Percentiles rank a stretch among this genome's conserved stretches.
Evolutionary conservation across 1,140 invertebrate species (phyloP).

Genomic region (Drosophila murphyi): DNA sequence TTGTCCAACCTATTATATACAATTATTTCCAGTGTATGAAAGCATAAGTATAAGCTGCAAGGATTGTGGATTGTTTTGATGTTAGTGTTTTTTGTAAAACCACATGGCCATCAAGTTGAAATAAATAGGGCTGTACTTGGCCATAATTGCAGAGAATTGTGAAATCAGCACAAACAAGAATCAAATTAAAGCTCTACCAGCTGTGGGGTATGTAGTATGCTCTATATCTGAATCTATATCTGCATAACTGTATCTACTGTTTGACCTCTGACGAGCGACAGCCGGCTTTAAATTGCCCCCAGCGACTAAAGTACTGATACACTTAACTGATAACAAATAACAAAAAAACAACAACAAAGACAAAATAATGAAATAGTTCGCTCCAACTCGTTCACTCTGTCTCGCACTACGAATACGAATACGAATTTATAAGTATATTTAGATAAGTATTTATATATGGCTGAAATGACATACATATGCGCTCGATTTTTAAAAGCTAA

Average conservation of each 20-base stretch:
- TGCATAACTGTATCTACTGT: slow-evolving; percentile 24
- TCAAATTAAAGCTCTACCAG: neutral
- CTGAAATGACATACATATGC: slow-evolving; percentile 50
- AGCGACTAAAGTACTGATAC: slow-evolving; percentile 61
- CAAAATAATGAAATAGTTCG: neutral
- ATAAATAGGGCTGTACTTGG: slow-evolving; percentile 7
- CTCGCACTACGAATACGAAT: neutral
- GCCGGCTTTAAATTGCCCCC: slow-evolving; percentile 59
- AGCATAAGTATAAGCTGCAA: too few species aligned
- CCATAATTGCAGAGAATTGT: slow-evolving; percentile 11
- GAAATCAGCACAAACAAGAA: slow-evolving; percentile 43
- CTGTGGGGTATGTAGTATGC: neutral
- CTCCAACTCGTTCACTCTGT: neutral
- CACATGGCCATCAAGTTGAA: slow-evolving; percentile 13
- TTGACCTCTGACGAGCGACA: slow-evolving; percentile 58
- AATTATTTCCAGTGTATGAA: too few species aligned
- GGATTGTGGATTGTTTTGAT: neutral
- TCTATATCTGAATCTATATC: slow-evolving; percentile 27
- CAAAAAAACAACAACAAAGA: slow-evolving; percentile 7
- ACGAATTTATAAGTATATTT: slow-evolving; percentile 9
- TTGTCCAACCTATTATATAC: too few species aligned
- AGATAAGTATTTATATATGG: slow-evolving; percentile 47
- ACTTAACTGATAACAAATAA: slow-evolving; percentile 57
- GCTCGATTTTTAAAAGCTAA: slow-evolving; percentile 47
- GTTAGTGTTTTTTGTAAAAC: neutral